Evolutionary conservation across 2,113 vertebrate species (phyloP).

Genomic region (Candoia aspera): DNA sequence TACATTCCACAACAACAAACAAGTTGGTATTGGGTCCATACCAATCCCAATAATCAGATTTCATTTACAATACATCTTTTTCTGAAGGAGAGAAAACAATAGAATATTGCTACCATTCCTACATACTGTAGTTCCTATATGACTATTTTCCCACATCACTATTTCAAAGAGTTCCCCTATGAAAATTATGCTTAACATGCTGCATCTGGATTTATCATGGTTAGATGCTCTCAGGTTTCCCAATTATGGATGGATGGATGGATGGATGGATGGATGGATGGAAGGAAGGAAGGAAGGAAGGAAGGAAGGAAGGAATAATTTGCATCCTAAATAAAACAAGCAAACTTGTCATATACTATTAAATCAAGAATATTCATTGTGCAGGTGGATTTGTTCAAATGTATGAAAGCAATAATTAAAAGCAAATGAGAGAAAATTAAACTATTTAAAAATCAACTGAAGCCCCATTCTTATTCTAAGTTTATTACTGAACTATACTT

Average conservation of each 20-base stretch:
- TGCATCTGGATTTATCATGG: not conserved
- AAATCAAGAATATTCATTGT: not conserved
- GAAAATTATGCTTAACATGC: not conserved
- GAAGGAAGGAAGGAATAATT: not conserved
- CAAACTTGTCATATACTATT: not conserved
- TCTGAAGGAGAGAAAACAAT: not conserved
- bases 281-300: too few species aligned
- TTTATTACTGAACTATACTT: slow-evolving; percentile 10
- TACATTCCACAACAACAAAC: too few species aligned
- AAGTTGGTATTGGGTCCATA: not conserved
- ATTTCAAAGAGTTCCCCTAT: not conserved
- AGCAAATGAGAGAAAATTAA: slow-evolving; percentile 13
- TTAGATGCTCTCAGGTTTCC: not conserved
- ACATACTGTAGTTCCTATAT: not conserved
- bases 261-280: too few species aligned
- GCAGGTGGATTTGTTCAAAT: not conserved
- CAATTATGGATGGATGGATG: too few species aligned
- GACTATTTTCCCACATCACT: not conserved
- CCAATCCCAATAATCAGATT: not conserved
- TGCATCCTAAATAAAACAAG: not conserved
- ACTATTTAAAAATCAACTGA: slow-evolving; percentile 4
- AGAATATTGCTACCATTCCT: not conserved
- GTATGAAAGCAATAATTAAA: slow-evolving; percentile 8
- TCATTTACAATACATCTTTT: not conserved
- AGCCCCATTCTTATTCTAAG: not conserved